Evolutionary conservation across 2,888 invertebrate species (phyloP).

Genomic region (Hemithea aestivaria): DNA sequence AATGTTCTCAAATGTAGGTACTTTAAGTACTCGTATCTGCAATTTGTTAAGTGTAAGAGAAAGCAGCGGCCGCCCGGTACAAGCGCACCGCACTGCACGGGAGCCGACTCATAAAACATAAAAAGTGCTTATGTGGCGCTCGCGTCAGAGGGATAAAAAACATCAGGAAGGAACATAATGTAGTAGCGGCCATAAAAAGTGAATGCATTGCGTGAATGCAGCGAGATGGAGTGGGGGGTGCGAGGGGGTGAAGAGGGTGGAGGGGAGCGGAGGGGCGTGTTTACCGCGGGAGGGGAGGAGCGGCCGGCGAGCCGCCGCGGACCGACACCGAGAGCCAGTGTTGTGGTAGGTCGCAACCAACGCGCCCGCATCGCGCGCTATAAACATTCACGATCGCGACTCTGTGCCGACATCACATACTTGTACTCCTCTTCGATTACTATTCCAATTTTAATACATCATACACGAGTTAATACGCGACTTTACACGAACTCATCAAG

Average conservation of each 20-base stretch:
- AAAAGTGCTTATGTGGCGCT: constrained; percentile 75
- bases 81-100: constrained; percentile 31
- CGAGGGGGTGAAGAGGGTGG: constrained; percentile 27
- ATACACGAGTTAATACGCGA: no score
- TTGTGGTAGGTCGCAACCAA: constrained; percentile 82
- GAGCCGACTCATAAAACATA: constrained; percentile 67
- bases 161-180: constrained; percentile 72
- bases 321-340: constrained; percentile 58
- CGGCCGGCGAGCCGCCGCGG: constrained; percentile 36
- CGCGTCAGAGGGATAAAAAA: constrained; percentile 65
- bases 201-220: constrained; percentile 76
- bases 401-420: constrained; percentile 61
- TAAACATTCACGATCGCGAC: constrained; percentile 59
- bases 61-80: constrained; percentile 55
- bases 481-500: constrained; percentile 32
- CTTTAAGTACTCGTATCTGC: constrained; percentile 56
- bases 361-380: constrained; percentile 54
- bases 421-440: no score
- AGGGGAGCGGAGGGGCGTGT: constrained; percentile 69
- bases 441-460: no score
- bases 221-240: constrained; percentile 54
- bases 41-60: constrained; percentile 44
- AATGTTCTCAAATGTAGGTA: constrained; percentile 6
- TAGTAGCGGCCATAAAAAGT: constrained; percentile 74
- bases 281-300: constrained; percentile 68